Base-by-base conservation (phyloP, 2,113 vertebrate species). In the Prionailurus viverrinus region DNA sequence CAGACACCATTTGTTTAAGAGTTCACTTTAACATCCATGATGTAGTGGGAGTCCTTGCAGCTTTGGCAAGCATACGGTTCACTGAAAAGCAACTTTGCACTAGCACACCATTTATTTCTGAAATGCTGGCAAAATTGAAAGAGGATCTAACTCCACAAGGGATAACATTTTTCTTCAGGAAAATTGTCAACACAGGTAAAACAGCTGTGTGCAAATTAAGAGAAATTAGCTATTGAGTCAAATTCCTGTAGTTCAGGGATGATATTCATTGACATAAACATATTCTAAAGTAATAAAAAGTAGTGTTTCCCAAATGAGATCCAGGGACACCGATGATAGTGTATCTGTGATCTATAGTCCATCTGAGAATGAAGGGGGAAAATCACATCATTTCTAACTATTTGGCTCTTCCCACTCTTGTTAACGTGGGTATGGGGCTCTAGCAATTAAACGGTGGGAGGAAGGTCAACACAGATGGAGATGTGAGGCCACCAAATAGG, bases 181-280 rank as follows among this genome's bases (percentile, higher is more conserved):
- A 96, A 95, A 97, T 81, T 97, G 95, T 98, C 98, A 97, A 83
- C 97, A 92, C 96, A 78, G 97, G 97, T 95, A 83, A 81, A 97
- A 94, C 97, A 97, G 97, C 94, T 98, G 98, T 86, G 78, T 63
- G 76, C 94, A 95, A 97, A 98, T 97, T 53, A 97, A 98, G 97
- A 98, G 96, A 95, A 97, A 98, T 98, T 96, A 96, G 90, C 97
- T 97, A 94, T 84, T 61, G 87, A 80, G 87, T 87, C 51, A 68
- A 78, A 93, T 87, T 96, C 96, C 87, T 95, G 33, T 53, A 66
- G 51, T 87, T 89, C 18, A 4, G 82, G 84, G 91, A 78, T 92
- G 95, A 81, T 73, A 83, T 92, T 78, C 95, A 84, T 29, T 85
- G 95, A 96, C 79, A 68, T 69, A 78, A 76, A 84, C 83, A 55